Percentiles rank a stretch among this genome's conserved stretches.
phyloP scores from a whole-genome alignment of 1,140 invertebrate genomes.

The Drosophila seguyi region DNA sequence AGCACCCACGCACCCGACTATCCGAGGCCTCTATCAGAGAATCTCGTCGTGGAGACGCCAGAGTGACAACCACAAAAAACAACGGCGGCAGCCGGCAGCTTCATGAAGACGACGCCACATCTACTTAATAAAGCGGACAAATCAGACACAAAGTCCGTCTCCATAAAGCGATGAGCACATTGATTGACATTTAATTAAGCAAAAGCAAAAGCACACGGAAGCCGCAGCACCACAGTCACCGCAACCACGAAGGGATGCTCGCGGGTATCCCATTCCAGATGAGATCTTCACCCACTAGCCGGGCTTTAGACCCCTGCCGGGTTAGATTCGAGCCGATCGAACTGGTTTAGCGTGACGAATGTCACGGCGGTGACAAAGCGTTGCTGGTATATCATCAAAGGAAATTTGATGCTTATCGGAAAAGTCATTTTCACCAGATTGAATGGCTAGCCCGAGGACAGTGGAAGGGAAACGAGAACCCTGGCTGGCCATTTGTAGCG shows the following conservation, averaged over 20 bases:
- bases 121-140: slow-evolving; percentile 74
- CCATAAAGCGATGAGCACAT: slow-evolving; percentile 45
- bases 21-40: slow-evolving; percentile 42
- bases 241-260: slow-evolving; percentile 23
- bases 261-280: background rate
- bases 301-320: slow-evolving; percentile 32
- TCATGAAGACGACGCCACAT: slow-evolving; percentile 54
- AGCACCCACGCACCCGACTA: slow-evolving; percentile 64
- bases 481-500: slow-evolving; percentile 9
- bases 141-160: slow-evolving; percentile 70
- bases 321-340: slow-evolving; percentile 44
- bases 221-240: slow-evolving; percentile 48
- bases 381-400: slow-evolving; percentile 66
- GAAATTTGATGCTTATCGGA: slow-evolving; percentile 82
- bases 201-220: slow-evolving; percentile 78
- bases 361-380: slow-evolving; percentile 66
- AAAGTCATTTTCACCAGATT: slow-evolving; percentile 70
- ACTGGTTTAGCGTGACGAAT: slow-evolving; percentile 63
- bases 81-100: slow-evolving; percentile 6
- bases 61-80: slow-evolving; percentile 24
- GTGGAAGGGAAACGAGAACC: slow-evolving; percentile 39
- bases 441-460: slow-evolving; percentile 39
- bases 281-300: slow-evolving; percentile 62
- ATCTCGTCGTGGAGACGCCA: slow-evolving; percentile 60
- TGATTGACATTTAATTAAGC: slow-evolving; percentile 83